Percentiles rank a stretch among this genome's conserved stretches.
phyloP scores from a whole-genome alignment of 2,113 vertebrate genomes.

The Heptranchias perlo region DNA sequence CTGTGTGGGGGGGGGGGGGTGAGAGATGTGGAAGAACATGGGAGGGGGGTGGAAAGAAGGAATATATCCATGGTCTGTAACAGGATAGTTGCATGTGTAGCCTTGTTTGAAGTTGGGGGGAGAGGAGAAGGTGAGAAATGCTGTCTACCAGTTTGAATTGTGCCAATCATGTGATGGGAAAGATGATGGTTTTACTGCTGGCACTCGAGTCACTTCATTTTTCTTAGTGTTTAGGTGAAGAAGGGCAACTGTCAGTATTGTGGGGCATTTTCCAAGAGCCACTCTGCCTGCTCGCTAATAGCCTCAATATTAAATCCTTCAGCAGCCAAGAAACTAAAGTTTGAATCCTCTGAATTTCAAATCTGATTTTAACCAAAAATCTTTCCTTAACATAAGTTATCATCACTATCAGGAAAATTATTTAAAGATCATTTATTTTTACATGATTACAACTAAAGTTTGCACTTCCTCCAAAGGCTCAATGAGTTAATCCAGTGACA shows the following conservation, averaged over 20 bases:
- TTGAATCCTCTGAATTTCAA: not conserved
- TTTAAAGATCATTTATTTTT: not conserved
- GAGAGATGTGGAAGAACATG: not conserved
- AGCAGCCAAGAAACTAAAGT: not conserved
- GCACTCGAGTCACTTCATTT: not conserved
- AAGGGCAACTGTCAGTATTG: not conserved
- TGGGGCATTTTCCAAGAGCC: not conserved
- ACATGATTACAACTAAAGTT: not conserved
- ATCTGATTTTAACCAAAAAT: not conserved
- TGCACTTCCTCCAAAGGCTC: not conserved
- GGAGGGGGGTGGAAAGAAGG: not conserved
- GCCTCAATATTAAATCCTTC: conserved; percentile 9
- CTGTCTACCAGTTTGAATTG: not conserved
- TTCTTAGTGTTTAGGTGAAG: not conserved
- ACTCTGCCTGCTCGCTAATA: not conserved
- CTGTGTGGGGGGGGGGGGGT: not conserved
- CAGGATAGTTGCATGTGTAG: not conserved
- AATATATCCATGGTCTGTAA: not conserved
- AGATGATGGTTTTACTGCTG: not conserved
- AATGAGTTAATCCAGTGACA: not conserved
- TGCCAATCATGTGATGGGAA: not conserved
- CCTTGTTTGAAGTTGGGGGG: not conserved
- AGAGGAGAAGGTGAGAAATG: not conserved
- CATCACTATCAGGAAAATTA: not conserved
- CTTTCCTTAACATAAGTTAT: not conserved